Evolutionary conservation across 2,113 vertebrate species (phyloP).

Genomic region (Chamaetylas fuelleborni): DNA sequence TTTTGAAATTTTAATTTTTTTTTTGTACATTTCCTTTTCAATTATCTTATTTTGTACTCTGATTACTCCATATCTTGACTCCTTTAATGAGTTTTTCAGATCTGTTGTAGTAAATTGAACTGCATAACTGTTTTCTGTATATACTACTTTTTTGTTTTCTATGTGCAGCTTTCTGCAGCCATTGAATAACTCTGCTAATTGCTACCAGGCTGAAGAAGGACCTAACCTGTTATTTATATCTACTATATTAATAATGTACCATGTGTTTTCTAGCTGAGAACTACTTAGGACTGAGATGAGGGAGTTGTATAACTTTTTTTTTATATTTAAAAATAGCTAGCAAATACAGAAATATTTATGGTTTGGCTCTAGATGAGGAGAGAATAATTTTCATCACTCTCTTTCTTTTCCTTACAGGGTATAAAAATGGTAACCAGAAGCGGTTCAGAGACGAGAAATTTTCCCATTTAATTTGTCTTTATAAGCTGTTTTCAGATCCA

Average conservation of each 20-base stretch:
- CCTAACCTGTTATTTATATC: not conserved
- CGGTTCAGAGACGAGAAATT: not conserved
- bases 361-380: not conserved
- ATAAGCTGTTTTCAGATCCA: not conserved
- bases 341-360: slow-evolving; percentile 25
- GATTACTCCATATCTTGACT: not conserved
- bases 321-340: not conserved
- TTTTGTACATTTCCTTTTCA: not conserved
- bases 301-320: not conserved
- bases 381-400: not conserved
- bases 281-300: not conserved
- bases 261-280: not conserved
- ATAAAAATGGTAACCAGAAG: slow-evolving; percentile 8
- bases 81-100: not conserved
- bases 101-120: not conserved
- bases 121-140: not conserved
- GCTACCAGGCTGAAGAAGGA: not conserved
- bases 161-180: not conserved
- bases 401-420: slow-evolving; percentile 6
- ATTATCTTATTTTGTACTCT: not conserved
- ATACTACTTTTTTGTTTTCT: not conserved
- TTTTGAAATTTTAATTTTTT: not conserved
- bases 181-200: not conserved
- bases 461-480: not conserved
- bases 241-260: not conserved